Percentiles rank a stretch among this genome's conserved stretches.
Evolutionary conservation across 2,113 vertebrate genomes (phyloP).

Genomic region (Sitta europaea): DNA sequence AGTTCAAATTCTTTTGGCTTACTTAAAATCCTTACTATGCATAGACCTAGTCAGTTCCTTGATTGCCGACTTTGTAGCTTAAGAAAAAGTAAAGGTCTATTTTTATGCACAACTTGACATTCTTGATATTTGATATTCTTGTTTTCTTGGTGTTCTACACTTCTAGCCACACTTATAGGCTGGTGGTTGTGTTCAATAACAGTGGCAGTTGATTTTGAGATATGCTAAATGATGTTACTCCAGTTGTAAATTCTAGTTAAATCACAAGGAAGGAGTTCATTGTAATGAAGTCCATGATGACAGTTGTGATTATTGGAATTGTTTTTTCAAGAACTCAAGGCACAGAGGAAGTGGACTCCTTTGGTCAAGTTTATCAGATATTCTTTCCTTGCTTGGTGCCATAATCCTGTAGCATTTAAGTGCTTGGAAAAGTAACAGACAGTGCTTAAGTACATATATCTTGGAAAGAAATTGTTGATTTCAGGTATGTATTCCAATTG

Average conservation of each 20-base stretch:
- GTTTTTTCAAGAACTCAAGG: background rate
- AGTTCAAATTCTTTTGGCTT: background rate
- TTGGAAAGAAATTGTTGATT: background rate
- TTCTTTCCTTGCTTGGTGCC: background rate
- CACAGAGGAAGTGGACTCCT: background rate
- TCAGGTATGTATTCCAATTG: background rate
- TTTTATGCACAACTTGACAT: conserved; percentile 12
- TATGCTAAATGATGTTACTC: background rate
- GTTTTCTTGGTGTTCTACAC: background rate
- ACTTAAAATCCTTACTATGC: conserved; percentile 38
- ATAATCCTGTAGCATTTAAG: background rate
- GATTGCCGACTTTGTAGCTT: conserved; percentile 1
- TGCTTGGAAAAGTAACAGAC: background rate
- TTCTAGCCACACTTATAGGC: background rate
- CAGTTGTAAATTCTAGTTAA: background rate
- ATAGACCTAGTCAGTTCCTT: background rate
- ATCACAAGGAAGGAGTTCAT: background rate
- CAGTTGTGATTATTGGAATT: background rate
- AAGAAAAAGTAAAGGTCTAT: background rate
- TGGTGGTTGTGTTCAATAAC: background rate
- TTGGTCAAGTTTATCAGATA: background rate
- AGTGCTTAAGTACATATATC: background rate
- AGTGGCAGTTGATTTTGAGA: background rate
- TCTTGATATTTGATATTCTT: background rate
- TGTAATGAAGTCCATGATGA: background rate